Conservation (phyloP, 2,888 invertebrate genomes). For the Coelinius sp. region DNA sequence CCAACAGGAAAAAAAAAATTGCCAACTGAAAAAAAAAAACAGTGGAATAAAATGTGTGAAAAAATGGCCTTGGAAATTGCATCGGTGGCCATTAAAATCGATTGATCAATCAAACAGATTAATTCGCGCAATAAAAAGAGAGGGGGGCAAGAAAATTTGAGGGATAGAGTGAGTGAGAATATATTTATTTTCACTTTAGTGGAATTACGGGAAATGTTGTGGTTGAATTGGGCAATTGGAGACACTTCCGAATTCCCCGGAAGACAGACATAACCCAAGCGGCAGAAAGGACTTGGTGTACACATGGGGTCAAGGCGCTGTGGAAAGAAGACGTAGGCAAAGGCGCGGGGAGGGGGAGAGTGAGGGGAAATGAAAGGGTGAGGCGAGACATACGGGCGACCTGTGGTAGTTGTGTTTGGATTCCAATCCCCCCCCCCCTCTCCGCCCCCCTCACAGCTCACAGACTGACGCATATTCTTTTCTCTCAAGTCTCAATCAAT, state of each 20-base stretch:
- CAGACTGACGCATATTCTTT: not conserved
- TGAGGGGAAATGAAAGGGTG: conserved; percentile 33
- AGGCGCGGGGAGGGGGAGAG: conserved; percentile 9
- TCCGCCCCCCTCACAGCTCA: not conserved
- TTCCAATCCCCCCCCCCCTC: conserved; percentile 31
- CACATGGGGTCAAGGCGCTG: conserved; percentile 38
- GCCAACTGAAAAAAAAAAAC: conserved; percentile 1
- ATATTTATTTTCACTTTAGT: conserved; percentile 12
- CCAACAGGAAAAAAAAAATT: conserved; percentile 6
- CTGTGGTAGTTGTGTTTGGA: conserved; percentile 38
- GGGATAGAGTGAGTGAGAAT: not conserved
- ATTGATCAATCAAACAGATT: conserved; percentile 19
- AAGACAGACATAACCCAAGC: conserved; percentile 33
- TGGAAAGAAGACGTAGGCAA: conserved; percentile 36
- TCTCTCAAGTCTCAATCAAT: conserved; percentile 11
- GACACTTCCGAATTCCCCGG: conserved; percentile 38
- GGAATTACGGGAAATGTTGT: conserved; percentile 6
- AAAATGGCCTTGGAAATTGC: conserved; percentile 28
- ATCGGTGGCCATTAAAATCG: conserved; percentile 11
- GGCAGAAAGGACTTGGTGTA: conserved; percentile 27
- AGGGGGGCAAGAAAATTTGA: not conserved
- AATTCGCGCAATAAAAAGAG: not conserved
- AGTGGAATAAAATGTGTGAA: conserved; percentile 1
- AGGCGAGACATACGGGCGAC: conserved; percentile 39
- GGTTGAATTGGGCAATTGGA: conserved; percentile 24